Evolutionary conservation across 2,113 vertebrate genomes (phyloP), one percentile per base, ranked within the genome.

Genomic region (Crotophaga sulcirostris): DNA sequence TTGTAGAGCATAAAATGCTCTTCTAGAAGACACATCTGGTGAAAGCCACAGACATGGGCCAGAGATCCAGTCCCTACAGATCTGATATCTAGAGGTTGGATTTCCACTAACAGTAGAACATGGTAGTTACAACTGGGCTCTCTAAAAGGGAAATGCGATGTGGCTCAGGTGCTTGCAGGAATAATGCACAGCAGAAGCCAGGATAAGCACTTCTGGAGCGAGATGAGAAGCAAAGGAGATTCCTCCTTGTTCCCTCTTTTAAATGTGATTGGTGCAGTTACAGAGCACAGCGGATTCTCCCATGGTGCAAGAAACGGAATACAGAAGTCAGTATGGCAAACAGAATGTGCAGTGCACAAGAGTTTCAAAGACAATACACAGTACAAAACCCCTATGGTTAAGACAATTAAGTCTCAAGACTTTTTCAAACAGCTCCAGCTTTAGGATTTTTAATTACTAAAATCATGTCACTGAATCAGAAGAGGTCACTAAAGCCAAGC

Each of bases 391-490:
- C 23, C 4, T 5, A 77, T 47, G 13, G 64, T 59, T 85, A 69
- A 72, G 83, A 84, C 69, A 87, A 75, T 81, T 58, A 77, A 84
- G 36, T 69, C 81, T 28, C 66, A 74, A 84, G 85, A 87, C 26
- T 80, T 16, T 60, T 94, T 21, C 52, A 86, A 95, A 90, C 12
- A 89, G 83, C 68, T 90, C 52, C 88, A 88, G 49, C 73, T 93
- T 87, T 64, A 84, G 64, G 88, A 81, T 80, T 90, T 95, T 91
- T 76, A 72, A 95, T 95, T 75, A 92, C 87, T 90, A 92, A 94
- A 94, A 90, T 92, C 77, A 92, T 25, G 36, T 73, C 58, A 82
- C 18, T 42, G 60, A 92, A 94, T 93, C 87, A 87, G 90, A 40
- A 90, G 70, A 84, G 68, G 66, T 88, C 80, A 88, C 74, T 84